Base-by-base conservation (phyloP, 2,888 invertebrate species). In the Anaspis maculata region DNA sequence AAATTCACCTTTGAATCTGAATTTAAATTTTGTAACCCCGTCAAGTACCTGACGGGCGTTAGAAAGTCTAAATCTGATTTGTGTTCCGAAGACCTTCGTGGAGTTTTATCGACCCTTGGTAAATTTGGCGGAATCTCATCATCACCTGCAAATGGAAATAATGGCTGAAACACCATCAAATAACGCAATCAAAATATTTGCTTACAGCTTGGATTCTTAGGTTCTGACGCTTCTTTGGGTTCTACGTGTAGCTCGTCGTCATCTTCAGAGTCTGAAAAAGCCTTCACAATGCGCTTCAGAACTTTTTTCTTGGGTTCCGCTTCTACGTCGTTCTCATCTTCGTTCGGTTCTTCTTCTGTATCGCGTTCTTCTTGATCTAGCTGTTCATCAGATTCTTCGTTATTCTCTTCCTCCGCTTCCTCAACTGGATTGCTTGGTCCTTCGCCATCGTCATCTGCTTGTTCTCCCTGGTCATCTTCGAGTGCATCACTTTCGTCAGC, bases 41-140 rank as follows among this genome's bases (percentile, higher is more conserved):
- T 54, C 15, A 71, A 52, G 42, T 68, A 69, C 2, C 64, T 61
- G 35, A 68, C 57, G 1, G 71, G 71, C 3, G 71, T 70, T 23
- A 70, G 32, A 48, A 71, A 66, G 38, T 62, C 62, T 3, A 61
- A 50, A 27, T 57, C 56, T 1, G 55, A 49, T 39, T 52, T 55
- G 15, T 38, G 28, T 26, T 25, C 22, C 6, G 31, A 34, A 12
- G 25, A 9, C 19, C 19, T 13, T 22, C 30, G 44, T 7, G 54
- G 59, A 9, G 57, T 59, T 41, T 49, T 45, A 24, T 45, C 42
- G 13, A 41, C 48, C 34, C 43, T 48, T 9, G 46, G 54, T 44
- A 61, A 58, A 41, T 60, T 52, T 1, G 58, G 51, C 15, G 60
- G 52, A 25, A 46, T 40, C 36, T 59, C 59, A 32, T 57, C 58